A percentile compares a stretch with the other conserved stretches of the same genome.
These are phyloP conservation scores for Etheostoma perlongum DNA, from an alignment of 2,797 vertebrate genomes.

Conservation along the genomic window DNA sequence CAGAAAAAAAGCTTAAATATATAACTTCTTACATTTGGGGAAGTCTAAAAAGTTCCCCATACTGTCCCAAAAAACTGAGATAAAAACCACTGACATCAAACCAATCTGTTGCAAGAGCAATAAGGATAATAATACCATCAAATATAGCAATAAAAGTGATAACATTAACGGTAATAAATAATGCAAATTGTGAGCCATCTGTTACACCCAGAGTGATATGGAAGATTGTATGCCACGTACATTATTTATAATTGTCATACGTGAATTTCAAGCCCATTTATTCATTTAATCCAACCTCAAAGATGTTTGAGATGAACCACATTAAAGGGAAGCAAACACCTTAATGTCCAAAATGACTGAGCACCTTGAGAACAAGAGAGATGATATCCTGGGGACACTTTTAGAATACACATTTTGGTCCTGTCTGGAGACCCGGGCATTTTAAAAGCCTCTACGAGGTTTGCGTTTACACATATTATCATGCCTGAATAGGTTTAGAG, in stretches of 20 bases:
- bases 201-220: conserved; percentile 74
- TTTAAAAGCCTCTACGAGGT: conserved; percentile 31
- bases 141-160: conserved; percentile 84
- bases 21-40: conserved; percentile 67
- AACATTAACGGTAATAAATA: conserved; percentile 85
- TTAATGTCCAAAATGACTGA: conserved; percentile 65
- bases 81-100: conserved; percentile 80
- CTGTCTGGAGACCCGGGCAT: conserved; percentile 28
- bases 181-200: conserved; percentile 76
- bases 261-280: conserved; percentile 48
- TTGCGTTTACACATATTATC: conserved; percentile 30
- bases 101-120: conserved; percentile 79
- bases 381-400: conserved; percentile 52
- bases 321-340: conserved; percentile 84
- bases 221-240: conserved; percentile 68
- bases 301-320: conserved; percentile 67
- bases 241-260: conserved; percentile 56
- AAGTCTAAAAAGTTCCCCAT: conserved; percentile 60
- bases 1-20: conserved; percentile 70
- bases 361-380: conserved; percentile 74
- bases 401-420: conserved; percentile 52
- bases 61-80: conserved; percentile 68
- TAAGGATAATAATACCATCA: conserved; percentile 83
- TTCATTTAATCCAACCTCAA: conserved; percentile 68
- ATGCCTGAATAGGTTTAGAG: conserved; percentile 57